Evolutionary conservation across 92 coral and sea anemone species (phyloP).

Genomic region (Epizoanthus stellaris): DNA sequence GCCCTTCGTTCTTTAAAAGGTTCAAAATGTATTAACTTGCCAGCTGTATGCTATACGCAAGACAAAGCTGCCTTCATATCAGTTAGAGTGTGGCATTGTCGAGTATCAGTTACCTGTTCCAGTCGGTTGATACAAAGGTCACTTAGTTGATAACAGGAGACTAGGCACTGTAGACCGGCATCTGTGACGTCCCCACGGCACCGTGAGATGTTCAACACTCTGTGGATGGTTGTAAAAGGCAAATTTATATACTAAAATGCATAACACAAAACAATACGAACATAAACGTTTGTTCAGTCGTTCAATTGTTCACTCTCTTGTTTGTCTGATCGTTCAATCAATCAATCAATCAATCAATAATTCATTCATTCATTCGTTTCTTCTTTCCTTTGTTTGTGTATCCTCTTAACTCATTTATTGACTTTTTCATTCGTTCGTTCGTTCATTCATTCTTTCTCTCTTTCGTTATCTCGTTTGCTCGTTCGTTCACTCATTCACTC

Average conservation of each 20-base stretch:
- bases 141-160: conserved; percentile 78
- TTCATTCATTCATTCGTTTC: background rate
- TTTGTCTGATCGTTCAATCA: background rate
- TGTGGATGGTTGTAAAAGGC: conserved; percentile 25
- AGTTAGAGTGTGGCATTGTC: background rate
- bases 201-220: conserved; percentile 78
- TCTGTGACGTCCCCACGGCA: conserved; percentile 83
- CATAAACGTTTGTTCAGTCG: background rate
- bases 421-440: too few relatives aligned
- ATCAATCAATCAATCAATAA: background rate
- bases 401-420: too few relatives aligned
- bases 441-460: too few relatives aligned
- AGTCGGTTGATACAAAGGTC: conserved; percentile 75
- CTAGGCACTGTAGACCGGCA: conserved; percentile 82
- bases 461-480: too few relatives aligned
- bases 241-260: background rate
- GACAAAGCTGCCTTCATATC: too few relatives aligned
- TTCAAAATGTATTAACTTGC: too few relatives aligned
- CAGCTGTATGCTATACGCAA: too few relatives aligned
- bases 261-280: background rate
- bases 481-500: too few relatives aligned
- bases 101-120: conserved; percentile 64
- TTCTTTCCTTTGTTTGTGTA: too few relatives aligned
- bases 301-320: background rate
- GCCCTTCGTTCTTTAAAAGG: too few relatives aligned